Conservation (phyloP, 1,140 invertebrate species). For the Aethina tumida region DNA sequence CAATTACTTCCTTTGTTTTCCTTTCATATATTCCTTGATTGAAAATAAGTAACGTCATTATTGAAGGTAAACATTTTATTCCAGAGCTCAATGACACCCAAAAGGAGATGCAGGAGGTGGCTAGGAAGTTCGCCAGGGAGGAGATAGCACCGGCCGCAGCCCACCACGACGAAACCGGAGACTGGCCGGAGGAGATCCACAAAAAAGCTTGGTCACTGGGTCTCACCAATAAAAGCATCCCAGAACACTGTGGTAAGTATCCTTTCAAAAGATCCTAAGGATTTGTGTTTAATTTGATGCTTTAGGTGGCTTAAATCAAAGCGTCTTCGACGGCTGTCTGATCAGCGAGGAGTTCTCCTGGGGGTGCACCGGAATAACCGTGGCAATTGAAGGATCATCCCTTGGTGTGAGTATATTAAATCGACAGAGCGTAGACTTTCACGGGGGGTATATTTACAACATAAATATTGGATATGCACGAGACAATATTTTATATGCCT, state of each 20-base stretch:
- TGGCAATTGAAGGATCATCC: slow-evolving; percentile 77
- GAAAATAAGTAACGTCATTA: no score
- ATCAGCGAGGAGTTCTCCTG: slow-evolving; percentile 85
- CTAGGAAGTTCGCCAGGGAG: slow-evolving; percentile 81
- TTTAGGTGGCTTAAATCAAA: slow-evolving; percentile 67
- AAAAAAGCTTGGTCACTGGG: slow-evolving; percentile 88
- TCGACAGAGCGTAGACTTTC: no score
- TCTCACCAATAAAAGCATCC: slow-evolving; percentile 79
- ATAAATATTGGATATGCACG: no score
- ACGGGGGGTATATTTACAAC: no score
- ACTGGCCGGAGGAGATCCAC: slow-evolving; percentile 87
- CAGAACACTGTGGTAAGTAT: slow-evolving; percentile 49
- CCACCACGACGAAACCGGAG: slow-evolving; percentile 78
- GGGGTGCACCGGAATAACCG: slow-evolving; percentile 88
- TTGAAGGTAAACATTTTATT: no score
- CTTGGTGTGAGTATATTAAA: slow-evolving; percentile 63
- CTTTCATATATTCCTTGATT: no score
- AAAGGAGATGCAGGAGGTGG: slow-evolving; percentile 74
- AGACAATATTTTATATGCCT: no score
- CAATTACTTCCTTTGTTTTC: no score
- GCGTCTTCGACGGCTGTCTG: slow-evolving; percentile 73
- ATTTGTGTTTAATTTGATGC: slow-evolving; percentile 1
- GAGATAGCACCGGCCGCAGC: slow-evolving; percentile 86
- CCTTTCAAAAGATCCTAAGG: background rate
- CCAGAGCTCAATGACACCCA: slow-evolving; percentile 62